Base-by-base conservation (phyloP, 2,113 vertebrate genomes). In the Lycaon pictus region DNA sequence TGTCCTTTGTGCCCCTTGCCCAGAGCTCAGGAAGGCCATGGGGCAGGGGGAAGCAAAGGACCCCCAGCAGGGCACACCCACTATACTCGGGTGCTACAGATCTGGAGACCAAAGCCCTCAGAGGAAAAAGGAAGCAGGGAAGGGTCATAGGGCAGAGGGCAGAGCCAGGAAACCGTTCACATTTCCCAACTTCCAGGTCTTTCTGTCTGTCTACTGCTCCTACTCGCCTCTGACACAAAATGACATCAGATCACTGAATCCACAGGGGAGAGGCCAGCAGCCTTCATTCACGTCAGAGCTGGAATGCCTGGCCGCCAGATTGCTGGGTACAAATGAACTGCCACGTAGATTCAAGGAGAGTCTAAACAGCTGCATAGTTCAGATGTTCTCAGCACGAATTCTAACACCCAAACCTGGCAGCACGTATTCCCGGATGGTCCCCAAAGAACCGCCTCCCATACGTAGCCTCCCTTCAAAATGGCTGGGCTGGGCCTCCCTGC, bases 171-270 rank as follows among this genome's bases (percentile, higher is more conserved):
- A 32, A 37, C 11, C 2, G 4, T 3, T 8, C 11, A 1, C 15
- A 27, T 29, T 37, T 82, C 71, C 67, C 37, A 62, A 7, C 23
- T 23, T 32, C 37, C 17, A 3, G 77, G 43, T 7, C 43, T 62
- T 20, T 53, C 48, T 37, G 1, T 25, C 93, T 15, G 5, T 11
- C 71, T 13, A 1, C 48, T 16, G 25, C 32, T 79, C n/a, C 48
- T 51, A 15, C 13, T 1, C 2, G 12, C 9, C 60, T 53, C 55
- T 27, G 1, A 43, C 16, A 20, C 43, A 84, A 23, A 55, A 53
- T 16, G 8, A n/a, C 7, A 2, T 43, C 4, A 0, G 11, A 1
- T 67, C 0, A 4, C 60, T 35, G 17, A 51, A 29, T 37, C 20
- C 4, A 1, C 1, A 4, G 27, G 22, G 35, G 3, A 32, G 29